Conservation (phyloP, 2,113 vertebrate species). For the Entosphenus tridentatus region DNA sequence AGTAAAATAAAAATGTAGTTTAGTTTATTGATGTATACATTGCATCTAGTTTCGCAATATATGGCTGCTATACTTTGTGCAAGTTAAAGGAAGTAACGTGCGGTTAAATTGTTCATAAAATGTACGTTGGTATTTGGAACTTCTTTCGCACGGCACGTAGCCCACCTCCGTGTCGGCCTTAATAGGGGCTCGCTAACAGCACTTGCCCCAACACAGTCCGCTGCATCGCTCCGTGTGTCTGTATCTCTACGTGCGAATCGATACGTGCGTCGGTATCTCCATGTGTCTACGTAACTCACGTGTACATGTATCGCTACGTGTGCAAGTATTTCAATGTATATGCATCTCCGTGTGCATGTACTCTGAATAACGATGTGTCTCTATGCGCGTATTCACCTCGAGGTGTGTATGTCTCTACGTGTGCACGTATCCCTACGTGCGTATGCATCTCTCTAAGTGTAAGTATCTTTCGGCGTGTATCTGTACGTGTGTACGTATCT, state of each 20-base stretch:
- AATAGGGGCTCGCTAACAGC: too few relatives aligned
- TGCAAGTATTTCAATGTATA: not conserved
- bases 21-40: too few relatives aligned
- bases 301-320: not conserved
- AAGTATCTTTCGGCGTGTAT: not conserved
- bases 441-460: not conserved
- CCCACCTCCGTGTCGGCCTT: too few relatives aligned
- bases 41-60: too few relatives aligned
- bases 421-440: not conserved
- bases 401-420: not conserved
- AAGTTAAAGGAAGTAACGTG: too few relatives aligned
- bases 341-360: not conserved
- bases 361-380: not conserved
- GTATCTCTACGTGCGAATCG: not conserved
- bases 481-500: not conserved
- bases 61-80: too few relatives aligned
- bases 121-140: too few relatives aligned
- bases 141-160: too few relatives aligned
- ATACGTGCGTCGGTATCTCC: not conserved
- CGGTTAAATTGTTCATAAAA: too few relatives aligned
- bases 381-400: not conserved
- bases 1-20: too few relatives aligned
- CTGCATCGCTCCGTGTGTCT: not conserved
- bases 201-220: too few relatives aligned
- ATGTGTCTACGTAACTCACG: not conserved